Evolutionary conservation across 92 coral and sea anemone species (phyloP).

Genomic region (Umimayanthus kanabou): DNA sequence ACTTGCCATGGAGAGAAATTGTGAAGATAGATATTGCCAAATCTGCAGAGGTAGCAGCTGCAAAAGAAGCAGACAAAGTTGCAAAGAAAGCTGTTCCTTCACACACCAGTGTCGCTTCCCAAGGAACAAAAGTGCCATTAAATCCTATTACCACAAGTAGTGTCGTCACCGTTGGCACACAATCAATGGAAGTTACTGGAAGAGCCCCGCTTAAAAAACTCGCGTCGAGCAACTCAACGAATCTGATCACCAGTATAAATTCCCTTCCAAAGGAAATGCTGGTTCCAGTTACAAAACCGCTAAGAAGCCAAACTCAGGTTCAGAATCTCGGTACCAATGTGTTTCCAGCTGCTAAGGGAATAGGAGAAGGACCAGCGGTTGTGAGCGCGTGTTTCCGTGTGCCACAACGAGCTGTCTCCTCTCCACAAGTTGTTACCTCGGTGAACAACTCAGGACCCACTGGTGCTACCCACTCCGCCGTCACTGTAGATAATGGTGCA

Average conservation of each 20-base stretch:
- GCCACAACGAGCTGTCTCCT: neutral
- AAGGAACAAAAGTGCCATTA: neutral
- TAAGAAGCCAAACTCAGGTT: neutral
- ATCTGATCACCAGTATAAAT: neutral
- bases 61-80: neutral
- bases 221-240: neutral
- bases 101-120: neutral
- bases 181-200: neutral
- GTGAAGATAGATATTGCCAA: neutral
- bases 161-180: neutral
- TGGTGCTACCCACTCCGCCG: too few relatives aligned
- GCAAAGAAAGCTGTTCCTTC: neutral
- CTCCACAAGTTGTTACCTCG: neutral
- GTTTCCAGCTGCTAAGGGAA: slow-evolving; percentile 2
- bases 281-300: neutral
- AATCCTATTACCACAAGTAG: neutral
- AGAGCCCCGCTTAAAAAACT: neutral
- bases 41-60: neutral
- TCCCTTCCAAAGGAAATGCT: neutral
- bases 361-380: neutral
- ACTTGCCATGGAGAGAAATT: neutral
- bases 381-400: slow-evolving; percentile 13
- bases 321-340: neutral
- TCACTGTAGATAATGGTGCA: too few relatives aligned
- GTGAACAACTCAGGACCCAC: neutral